These are phyloP conservation scores for Thalpophila matura DNA, from an alignment of 2,888 invertebrate species.

Conservation along the genomic window DNA sequence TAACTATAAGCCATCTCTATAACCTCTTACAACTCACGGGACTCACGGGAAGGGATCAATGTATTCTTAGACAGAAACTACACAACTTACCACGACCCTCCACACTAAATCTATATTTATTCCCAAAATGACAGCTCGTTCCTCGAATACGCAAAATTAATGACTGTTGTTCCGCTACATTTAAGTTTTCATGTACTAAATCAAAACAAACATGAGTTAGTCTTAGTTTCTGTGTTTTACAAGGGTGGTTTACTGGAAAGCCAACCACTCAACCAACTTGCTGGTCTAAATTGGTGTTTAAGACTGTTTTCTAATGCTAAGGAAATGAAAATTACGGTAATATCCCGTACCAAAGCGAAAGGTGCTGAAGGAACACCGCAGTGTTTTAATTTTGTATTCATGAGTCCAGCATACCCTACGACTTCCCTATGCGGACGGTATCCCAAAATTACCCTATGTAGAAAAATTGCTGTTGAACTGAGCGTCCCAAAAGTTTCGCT, in stretches of 20 bases:
- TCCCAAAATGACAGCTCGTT: slow-evolving; percentile 42
- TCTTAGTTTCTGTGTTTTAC: slow-evolving; percentile 16
- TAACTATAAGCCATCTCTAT: not conserved
- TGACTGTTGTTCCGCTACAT: slow-evolving; percentile 39
- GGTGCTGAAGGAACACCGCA: too few relatives aligned
- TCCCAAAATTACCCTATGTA: not conserved
- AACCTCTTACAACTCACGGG: not conserved
- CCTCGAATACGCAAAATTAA: slow-evolving; percentile 47
- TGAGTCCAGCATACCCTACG: too few relatives aligned
- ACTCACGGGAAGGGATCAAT: not conserved
- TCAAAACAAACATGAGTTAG: slow-evolving; percentile 41
- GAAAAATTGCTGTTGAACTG: not conserved
- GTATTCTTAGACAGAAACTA: slow-evolving; percentile 37
- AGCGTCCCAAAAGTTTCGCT: not conserved
- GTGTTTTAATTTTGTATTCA: too few relatives aligned
- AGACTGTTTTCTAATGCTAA: too few relatives aligned
- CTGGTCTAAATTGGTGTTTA: not conserved
- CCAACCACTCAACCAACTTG: not conserved
- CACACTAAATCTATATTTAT: slow-evolving; percentile 53
- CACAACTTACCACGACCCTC: slow-evolving; percentile 51
- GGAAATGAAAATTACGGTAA: too few relatives aligned
- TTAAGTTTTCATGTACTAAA: slow-evolving; percentile 43
- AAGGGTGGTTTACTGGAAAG: not conserved
- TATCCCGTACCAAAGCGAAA: too few relatives aligned
- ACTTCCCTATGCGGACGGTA: too few relatives aligned